Evolutionary conservation across 2,888 invertebrate genomes (phyloP), one percentile per base, ranked within the genome.

Genomic region (Xanthia icteritia): DNA sequence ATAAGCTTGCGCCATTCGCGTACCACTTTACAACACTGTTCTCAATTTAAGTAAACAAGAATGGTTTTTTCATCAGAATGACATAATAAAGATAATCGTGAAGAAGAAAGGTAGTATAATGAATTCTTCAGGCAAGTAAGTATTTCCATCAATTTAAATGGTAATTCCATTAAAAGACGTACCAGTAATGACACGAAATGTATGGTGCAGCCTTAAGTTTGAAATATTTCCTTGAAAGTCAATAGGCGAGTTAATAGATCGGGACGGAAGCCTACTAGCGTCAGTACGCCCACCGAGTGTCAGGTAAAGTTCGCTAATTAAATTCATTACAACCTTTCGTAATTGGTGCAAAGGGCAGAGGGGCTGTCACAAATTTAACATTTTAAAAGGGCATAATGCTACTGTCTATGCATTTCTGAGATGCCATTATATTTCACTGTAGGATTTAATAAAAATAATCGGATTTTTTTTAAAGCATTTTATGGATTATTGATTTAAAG

Each of bases 281-380:
- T 82, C 75, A 81, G 79, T 82, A 85, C 69, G 75, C 72, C 76
- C 76, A 74, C 70, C 56, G 71, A 74, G 82, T 76, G 73, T 82
- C 82, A 82, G 84, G 79, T 86, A 85, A 90, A 85, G 77, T 88
- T 84, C 67, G 61, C 71, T 82, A 89, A 90, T 89, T 88, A 88
- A 88, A 86, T 85, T 82, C 76, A 79, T 85, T 85, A 77, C 74
- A 81, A 83, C 82, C 79, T 80, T 86, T 82, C 72, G 73, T 85
- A 83, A 83, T 80, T 84, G 75, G 73, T 81, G 72, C 77, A 84
- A 87, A 81, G 83, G 84, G 73, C 83, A 79, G 79, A 81, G 79
- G 77, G 80, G 78, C 78, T 70, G 80, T 66, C 77, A 82, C 65
- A 69, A 84, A 67, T 86, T 74, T 42, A 76, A 84, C 76, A 64